Evolutionary conservation across 2,888 invertebrate species (phyloP), one percentile per base, ranked within the genome.

Genomic region (Phytoseiulus persimilis): DNA sequence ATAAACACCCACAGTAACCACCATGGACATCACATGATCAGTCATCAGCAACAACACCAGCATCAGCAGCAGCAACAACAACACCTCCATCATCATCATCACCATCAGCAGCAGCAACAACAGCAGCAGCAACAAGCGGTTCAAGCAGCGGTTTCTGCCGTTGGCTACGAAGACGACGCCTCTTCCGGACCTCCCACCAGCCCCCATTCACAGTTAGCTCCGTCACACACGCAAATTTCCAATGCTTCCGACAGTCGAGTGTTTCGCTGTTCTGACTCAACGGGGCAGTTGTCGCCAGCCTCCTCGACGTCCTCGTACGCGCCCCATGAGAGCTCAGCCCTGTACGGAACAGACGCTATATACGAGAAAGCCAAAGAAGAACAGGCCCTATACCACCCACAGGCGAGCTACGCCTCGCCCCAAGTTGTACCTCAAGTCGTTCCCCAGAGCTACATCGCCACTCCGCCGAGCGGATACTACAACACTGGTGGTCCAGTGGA

Each of bases 161-260:
- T 45, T 31, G 39, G 87, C 6, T 87, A 32, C 39, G 87, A 87
- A n/a, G 87, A 87, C 33, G 87, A 87, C 87, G 83, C 87, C 89
- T 89, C 83, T 65, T 46, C 89, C 46, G 84, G 90, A 32, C 90
- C 90, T 5, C 90, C 90, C 31, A 87, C 89, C 32, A 90, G 83
- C 83, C 89, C 90, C 83, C 90, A 90, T 9, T 89, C 90, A 32
- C 90, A 83, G 32, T 45, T 90, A 31, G 90, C 91, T 31, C 31
- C 90, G 5, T 87, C 87, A 6, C 87, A 39, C 39, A 45, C 87
- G 39, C n/a, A 39, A 32, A 45, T 33, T 33, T n/a, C 87, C 14
- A 87, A 33, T 33, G 87, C n/a, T 87, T 45, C 87, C n/a, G 87
- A 45, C 31, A 32, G 87, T 87, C 87, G 87, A 87, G 87, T 45